Percentiles rank a stretch among this genome's conserved stretches.
Conservation (phyloP, 2,113 vertebrate species). For the Chascanopsetta lugubris region DNA sequence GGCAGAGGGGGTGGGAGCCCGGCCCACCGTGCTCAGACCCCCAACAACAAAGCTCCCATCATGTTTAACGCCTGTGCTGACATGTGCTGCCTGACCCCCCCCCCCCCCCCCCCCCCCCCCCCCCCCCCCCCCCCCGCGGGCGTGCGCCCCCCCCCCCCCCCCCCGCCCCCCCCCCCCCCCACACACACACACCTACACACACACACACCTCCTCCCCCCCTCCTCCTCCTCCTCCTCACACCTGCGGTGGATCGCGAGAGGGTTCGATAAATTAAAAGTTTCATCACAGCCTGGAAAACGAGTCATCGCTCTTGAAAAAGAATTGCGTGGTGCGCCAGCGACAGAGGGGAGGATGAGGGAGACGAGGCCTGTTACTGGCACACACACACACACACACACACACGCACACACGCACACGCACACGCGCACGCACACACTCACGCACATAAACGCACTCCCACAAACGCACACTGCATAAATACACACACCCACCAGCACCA, state of each 20-base stretch:
- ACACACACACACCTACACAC: no score
- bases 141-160: background rate
- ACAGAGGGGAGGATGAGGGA: constrained; percentile 82
- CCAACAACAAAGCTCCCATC: constrained; percentile 67
- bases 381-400: constrained; percentile 42
- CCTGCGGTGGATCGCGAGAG: constrained; percentile 41
- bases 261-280: constrained; percentile 74
- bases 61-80: constrained; percentile 47
- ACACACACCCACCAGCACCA: constrained; percentile 53
- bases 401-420: no score
- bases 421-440: no score
- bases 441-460: constrained; percentile 53
- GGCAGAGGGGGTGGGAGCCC: constrained; percentile 22
- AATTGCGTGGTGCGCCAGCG: constrained; percentile 83
- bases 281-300: constrained; percentile 72
- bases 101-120: background rate
- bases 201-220: background rate
- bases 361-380: constrained; percentile 80
- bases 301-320: constrained; percentile 83
- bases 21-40: constrained; percentile 45
- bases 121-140: background rate
- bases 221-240: background rate
- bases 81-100: constrained; percentile 12
- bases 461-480: constrained; percentile 66
- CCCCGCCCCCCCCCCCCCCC: background rate